Evolutionary conservation across 1,140 invertebrate species (phyloP), one percentile per base, ranked within the genome.

Genomic region (Drosophila nigromelanica): DNA sequence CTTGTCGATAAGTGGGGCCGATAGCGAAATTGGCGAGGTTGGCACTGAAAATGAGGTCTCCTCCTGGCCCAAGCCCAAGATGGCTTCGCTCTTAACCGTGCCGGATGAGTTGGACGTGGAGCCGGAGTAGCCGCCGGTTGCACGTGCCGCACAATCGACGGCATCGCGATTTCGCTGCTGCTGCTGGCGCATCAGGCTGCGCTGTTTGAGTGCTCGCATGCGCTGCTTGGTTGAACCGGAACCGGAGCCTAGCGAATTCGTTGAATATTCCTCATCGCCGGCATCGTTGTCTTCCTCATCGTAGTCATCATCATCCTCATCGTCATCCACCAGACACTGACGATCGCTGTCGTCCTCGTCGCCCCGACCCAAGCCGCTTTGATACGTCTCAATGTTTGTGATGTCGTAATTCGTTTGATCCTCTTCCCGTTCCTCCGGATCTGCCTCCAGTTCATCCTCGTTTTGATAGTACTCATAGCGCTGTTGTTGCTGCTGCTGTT

Each of bases 41-140:
- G 91, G 91, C 64, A 92, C 91, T 50, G 91, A 92, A 55, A 90
- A 92, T 45, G 90, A 91, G n/a, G 89, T 90, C 40, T 92, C 91
- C 45, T 92, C 89, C 51, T 82, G 86, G 4, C 60, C 72, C 27
- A 71, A 33, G 1, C 66, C 60, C 30, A 75, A 43, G 0, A 59
- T 48, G 12, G 75, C 79, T 15, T 91, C 91, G 52, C 89, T 92
- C 27, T 91, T 91, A 12, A 90, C 80, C 37, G 91, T 92, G 11
- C 79, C 77, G 14, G 91, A 91, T 11, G 91, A 92, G 3, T 81
- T 85, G 18, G 87, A 82, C 4, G 83, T 81, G 12, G 83, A 89
- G 1, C 48, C 76, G 0, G 74, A 85, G 33, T 79, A 63, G 11
- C 70, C 80, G 12, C 60, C 47, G 30, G 70, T 56, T 12, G 54